Base-by-base conservation (phyloP, 2,113 vertebrate species). In the Okapia johnstoni region DNA sequence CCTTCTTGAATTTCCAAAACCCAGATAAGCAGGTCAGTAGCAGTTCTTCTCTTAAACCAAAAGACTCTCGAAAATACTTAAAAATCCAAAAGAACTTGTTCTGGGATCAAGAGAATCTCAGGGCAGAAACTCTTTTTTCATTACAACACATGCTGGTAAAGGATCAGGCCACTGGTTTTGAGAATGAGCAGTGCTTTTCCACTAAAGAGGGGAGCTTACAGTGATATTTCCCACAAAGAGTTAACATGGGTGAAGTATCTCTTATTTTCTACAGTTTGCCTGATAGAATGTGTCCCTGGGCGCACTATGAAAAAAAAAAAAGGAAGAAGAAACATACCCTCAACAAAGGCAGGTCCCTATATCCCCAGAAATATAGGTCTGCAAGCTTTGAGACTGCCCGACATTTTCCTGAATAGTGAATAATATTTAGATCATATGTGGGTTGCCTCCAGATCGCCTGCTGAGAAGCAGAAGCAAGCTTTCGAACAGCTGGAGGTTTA, bases 401-500 rank as follows among this genome's bases (percentile, higher is more conserved):
- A 14, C 86, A 63, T 98, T 98, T 98, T 98, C 98, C 98, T 98
- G 98, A 98, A 97, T 98, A 98, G 98, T 99, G 98, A 99, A 96
- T 98, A 98, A 98, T 98, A 99, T 98, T 98, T 98, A 98, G 97
- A 97, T 98, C 97, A n/a, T 94, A 97, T 97, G 96, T n/a, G 77
- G 96, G 98, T 98, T 98, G 97, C 98, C 96, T 98, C 97, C 98
- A 98, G 98, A 98, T 97, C 98, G 96, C 90, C 98, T 94, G 94
- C 97, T 97, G 98, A 96, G 98, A 98, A 97, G 96, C 97, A 98
- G 89, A 97, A 97, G 98, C 96, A 96, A 98, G 98, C 97, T 98
- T 98, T 96, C 90, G 93, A 99, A 99, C 99, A 99, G 99, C 99
- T 99, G 98, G 98, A 99, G 98, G 98, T 98, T 99, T 99, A 99